A percentile compares a stretch with the other conserved stretches of the same genome.
Evolutionary conservation across 2,888 invertebrate species (phyloP).

Genomic region (Phrixothrix hirtus): DNA sequence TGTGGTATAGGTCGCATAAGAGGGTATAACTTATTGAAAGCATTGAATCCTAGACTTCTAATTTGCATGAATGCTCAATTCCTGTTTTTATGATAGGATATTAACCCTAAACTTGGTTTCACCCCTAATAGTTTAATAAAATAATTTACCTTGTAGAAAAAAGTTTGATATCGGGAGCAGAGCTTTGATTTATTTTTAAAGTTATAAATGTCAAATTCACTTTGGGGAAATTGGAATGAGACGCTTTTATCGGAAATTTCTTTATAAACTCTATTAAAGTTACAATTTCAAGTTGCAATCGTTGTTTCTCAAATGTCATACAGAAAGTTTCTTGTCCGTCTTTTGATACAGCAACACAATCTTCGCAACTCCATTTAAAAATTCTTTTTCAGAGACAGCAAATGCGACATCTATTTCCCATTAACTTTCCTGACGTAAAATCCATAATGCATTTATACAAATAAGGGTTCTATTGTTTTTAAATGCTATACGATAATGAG

Average conservation of each 20-base stretch:
- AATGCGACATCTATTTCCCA: not conserved
- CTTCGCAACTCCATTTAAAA: slow-evolving; percentile 12
- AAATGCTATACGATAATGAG: slow-evolving; percentile 1
- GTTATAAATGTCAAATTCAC: slow-evolving; percentile 23
- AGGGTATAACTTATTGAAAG: too few relatives aligned
- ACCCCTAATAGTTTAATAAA: too few relatives aligned
- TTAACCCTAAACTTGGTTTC: too few relatives aligned
- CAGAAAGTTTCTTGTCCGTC: slow-evolving; percentile 15
- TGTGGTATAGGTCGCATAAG: slow-evolving; percentile 29
- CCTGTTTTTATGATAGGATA: too few relatives aligned
- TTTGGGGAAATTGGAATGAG: slow-evolving; percentile 11
- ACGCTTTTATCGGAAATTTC: slow-evolving; percentile 14
- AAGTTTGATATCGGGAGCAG: too few relatives aligned
- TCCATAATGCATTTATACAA: slow-evolving; percentile 6
- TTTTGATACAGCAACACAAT: slow-evolving; percentile 13
- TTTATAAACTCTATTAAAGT: slow-evolving; percentile 30
- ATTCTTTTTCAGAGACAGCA: slow-evolving; percentile 10
- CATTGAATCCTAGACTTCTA: too few relatives aligned
- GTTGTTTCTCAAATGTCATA: slow-evolving; percentile 21
- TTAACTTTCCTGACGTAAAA: slow-evolving; percentile 3
- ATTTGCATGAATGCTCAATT: too few relatives aligned
- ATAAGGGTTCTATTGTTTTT: too few relatives aligned
- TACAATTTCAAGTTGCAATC: slow-evolving; percentile 24
- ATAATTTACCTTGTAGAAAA: too few relatives aligned
- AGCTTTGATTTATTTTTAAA: slow-evolving; percentile 15